Evolutionary conservation across 2,888 invertebrate species (phyloP).

Genomic region (Torymus auratus): DNA sequence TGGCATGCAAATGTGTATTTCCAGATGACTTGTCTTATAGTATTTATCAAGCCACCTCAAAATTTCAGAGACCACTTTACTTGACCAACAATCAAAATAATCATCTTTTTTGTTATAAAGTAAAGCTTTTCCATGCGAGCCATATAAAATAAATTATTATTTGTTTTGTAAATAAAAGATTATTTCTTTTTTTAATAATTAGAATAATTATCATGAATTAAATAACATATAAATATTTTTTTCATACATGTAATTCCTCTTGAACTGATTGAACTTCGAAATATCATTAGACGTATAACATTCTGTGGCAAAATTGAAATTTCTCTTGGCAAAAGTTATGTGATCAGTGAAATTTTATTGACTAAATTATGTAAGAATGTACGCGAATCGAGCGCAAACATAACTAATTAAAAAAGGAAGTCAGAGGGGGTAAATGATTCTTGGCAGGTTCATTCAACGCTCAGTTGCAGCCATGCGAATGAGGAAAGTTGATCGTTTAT

Average conservation of each 20-base stretch:
- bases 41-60: slow-evolving; percentile 67
- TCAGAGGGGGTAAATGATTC: slow-evolving; percentile 62
- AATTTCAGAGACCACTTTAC: slow-evolving; percentile 11
- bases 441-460: slow-evolving; percentile 65
- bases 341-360: not conserved
- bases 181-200: too few relatives aligned
- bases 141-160: too few relatives aligned
- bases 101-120: not conserved
- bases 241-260: too few relatives aligned
- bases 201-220: too few relatives aligned
- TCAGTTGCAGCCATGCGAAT: slow-evolving; percentile 59
- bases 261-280: too few relatives aligned
- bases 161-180: too few relatives aligned
- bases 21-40: slow-evolving; percentile 68
- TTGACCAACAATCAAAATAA: not conserved
- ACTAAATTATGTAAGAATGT: slow-evolving; percentile 9
- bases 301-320: too few relatives aligned
- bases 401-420: slow-evolving; percentile 64
- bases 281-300: too few relatives aligned
- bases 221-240: too few relatives aligned
- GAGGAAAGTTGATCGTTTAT: slow-evolving; percentile 67
- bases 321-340: not conserved
- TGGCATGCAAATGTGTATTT: slow-evolving; percentile 47
- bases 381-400: slow-evolving; percentile 56
- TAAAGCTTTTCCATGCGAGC: slow-evolving; percentile 14